Base-by-base conservation (phyloP, 2,797 vertebrate genomes). In the Poecilia velifera region DNA sequence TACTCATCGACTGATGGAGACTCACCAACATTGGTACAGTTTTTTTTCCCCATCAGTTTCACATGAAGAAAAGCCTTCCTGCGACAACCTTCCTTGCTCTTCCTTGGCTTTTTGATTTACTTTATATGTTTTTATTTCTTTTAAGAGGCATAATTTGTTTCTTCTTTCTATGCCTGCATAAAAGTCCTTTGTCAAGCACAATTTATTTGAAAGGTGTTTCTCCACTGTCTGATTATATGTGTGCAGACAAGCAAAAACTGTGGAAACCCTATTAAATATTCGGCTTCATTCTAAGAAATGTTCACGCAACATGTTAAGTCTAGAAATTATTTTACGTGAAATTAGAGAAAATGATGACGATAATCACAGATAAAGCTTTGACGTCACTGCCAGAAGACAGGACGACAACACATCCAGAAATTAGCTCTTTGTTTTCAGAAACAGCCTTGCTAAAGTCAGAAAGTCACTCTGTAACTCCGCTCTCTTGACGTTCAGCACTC, bases 371-470 rank as follows among this genome's bases (percentile, higher is more conserved):
- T 34, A 46, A 64, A 3, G 73, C 77, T 88, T 86, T 90, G 86
- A 89, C 80, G 18, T 8, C 18, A 41, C 73, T 81, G 72, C 76
- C 77, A 80, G 86, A 80, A 49, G 76, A 84, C 74, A 55, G 43
- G 68, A 81, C 59, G 47, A 77, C 43, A 73, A 78, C 28, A 82
- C 83, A 81, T 91, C 70, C 89, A 83, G 89, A 28, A 74, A 84
- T 75, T 66, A 86, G 59, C 16, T 31, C 62, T 86, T 83, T 80
- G 74, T 85, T 82, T 82, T 81, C 81, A 81, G 82, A 83, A 82
- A 83, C 75, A 14, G 45, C 31, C 80, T 87, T 82, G 75, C 90
- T 90, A 86, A 86, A 87, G 76, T 72, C 59, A 55, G 73, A 74
- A 83, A 91, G 82, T 87, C 90, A 85, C 76, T 73, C n/a, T 12